Evolutionary conservation across 2,797 vertebrate genomes (phyloP), one percentile per base, ranked within the genome.

Genomic region (Cryptoprocta ferox): DNA sequence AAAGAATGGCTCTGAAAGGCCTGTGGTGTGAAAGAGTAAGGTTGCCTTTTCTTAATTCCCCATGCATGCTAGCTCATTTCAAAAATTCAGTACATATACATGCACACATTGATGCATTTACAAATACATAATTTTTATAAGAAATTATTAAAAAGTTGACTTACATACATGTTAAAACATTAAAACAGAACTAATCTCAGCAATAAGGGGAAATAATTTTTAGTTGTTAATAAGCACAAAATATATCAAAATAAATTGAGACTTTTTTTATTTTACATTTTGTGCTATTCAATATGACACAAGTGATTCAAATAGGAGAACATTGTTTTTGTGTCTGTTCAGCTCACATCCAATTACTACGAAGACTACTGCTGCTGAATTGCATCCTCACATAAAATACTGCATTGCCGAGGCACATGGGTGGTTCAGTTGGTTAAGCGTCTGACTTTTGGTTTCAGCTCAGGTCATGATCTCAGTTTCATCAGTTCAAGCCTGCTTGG

Each of bases 151-250:
- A 81, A 84, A 79, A 71, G 28, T 59, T 79, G 63, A 73, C 56
- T 39, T 35, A 42, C 5, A 28, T 26, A n/a, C 50, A 89, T 82
- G 75, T 79, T 37, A 73, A 92, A 94, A 63, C 42, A 53, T 81
- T 63, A 56, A 79, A 76, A 45, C 12, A 82, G 50, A 81, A 83
- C 80, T 50, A 19, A 86, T 68, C 73, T 75, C 39, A 73, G 16
- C 48, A 83, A 61, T 28, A 35, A 45, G 19, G 32, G 13, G 26
- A 82, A 91, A 63, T 16, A 56, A 66, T n/a, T n/a, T 86, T 63
- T 73, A 86, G 32, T 79, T 94, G 70, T 53, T 89, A 85, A 82
- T 37, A 32, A 93, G 65, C 32, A 87, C 18, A 66, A 91, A 71
- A 88, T 63, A 61, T 14, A 70, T 53, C 28, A 87, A 82, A 75